phyloP scores from a whole-genome alignment of 2,888 invertebrate species.

The Lathronympha strigana region DNA sequence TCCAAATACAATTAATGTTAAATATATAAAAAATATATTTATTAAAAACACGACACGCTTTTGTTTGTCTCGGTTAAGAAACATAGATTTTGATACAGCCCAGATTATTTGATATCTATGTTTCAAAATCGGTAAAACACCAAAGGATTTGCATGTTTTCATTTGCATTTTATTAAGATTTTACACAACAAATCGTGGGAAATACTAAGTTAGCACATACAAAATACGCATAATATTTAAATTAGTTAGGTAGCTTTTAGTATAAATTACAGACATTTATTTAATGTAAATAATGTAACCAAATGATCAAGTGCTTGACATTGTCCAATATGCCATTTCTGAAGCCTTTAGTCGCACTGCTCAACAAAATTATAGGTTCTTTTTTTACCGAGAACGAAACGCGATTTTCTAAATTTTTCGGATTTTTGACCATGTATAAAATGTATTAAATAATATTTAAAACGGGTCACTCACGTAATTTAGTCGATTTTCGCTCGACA shows the following conservation, averaged over 20 bases:
- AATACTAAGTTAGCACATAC: background rate
- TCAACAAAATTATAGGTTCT: background rate
- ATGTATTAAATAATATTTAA: too few relatives aligned
- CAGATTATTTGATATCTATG: background rate
- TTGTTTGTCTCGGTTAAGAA: too few relatives aligned
- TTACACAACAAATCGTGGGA: constrained; percentile 11
- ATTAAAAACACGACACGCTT: too few relatives aligned
- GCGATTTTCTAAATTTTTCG: too few relatives aligned
- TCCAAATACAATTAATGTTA: too few relatives aligned
- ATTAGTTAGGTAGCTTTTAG: background rate
- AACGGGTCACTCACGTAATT: too few relatives aligned
- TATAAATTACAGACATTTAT: background rate
- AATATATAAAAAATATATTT: too few relatives aligned
- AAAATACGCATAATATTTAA: background rate
- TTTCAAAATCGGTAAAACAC: background rate
- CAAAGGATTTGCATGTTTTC: background rate
- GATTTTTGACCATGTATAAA: too few relatives aligned
- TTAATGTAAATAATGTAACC: background rate
- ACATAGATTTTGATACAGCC: background rate
- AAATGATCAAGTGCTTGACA: background rate
- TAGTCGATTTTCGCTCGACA: too few relatives aligned
- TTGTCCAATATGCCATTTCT: too few relatives aligned
- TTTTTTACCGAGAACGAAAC: too few relatives aligned
- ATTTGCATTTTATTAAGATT: background rate
- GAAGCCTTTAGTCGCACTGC: background rate